Conservation (phyloP, 2,797 vertebrate genomes). For the Anguilla anguilla region DNA sequence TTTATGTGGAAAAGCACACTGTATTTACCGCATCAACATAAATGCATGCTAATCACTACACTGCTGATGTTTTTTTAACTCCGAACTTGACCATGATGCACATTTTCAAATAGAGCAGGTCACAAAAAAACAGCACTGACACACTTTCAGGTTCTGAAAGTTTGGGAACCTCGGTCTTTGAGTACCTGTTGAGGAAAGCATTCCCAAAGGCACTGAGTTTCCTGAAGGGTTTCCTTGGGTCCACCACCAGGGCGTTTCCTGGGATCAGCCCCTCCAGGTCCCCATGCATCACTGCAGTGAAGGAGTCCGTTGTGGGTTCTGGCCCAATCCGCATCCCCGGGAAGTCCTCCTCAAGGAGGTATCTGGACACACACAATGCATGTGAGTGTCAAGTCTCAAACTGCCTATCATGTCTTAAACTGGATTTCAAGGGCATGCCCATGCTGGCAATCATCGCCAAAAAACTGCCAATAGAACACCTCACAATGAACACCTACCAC, state of each 20-base stretch:
- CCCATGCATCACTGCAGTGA: conserved; percentile 98
- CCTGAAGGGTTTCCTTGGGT: conserved; percentile 96
- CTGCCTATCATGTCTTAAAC: not conserved
- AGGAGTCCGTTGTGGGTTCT: conserved; percentile 96
- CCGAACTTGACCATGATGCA: not conserved
- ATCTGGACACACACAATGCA: conserved; percentile 66
- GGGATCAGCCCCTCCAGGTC: conserved; percentile 88
- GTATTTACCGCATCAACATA: too few relatives aligned
- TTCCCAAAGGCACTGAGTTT: conserved; percentile 98
- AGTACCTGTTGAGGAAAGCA: conserved; percentile 94
- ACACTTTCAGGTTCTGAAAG: not conserved
- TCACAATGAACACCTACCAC: not conserved
- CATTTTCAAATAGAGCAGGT: not conserved
- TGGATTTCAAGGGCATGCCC: not conserved
- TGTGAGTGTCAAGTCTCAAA: not conserved
- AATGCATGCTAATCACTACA: too few relatives aligned
- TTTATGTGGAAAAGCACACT: not conserved
- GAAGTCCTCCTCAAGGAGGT: conserved; percentile 96
- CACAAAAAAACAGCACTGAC: not conserved
- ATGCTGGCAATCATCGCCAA: not conserved
- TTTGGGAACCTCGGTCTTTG: not conserved
- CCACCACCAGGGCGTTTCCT: conserved; percentile 93
- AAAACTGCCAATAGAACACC: not conserved
- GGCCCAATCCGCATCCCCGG: conserved; percentile 97
- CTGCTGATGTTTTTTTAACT: too few relatives aligned